Evolutionary conservation across 1,140 invertebrate species (phyloP).

Genomic region (Mesaphorura yosii): DNA sequence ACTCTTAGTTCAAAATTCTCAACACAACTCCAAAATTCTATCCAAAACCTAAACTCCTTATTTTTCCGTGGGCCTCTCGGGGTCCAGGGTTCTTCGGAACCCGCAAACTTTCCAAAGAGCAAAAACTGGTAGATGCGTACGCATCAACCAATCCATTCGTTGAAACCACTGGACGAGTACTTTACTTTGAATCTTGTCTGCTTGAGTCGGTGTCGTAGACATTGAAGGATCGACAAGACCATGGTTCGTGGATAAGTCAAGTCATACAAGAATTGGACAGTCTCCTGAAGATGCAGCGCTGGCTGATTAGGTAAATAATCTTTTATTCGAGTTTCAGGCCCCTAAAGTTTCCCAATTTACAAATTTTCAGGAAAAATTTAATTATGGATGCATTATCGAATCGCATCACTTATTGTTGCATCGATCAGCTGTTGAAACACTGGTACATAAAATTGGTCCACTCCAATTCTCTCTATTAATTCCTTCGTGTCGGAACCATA

Average conservation of each 20-base stretch:
- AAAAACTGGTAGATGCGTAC: neutral
- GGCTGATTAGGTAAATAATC: neutral
- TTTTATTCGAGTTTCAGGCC: neutral
- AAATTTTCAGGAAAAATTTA: neutral
- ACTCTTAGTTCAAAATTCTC: neutral
- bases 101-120: conserved; percentile 27
- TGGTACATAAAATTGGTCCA: conserved; percentile 7
- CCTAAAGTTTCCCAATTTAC: neutral
- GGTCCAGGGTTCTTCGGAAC: conserved; percentile 18
- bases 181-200: neutral
- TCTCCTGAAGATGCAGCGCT: neutral
- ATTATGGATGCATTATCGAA: neutral
- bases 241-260: neutral
- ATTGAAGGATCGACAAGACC: neutral
- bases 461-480: neutral
- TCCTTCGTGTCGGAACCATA: neutral
- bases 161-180: neutral
- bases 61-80: conserved; percentile 16
- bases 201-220: neutral
- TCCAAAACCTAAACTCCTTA: neutral
- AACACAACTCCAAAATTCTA: neutral
- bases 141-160: neutral
- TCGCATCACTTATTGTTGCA: neutral
- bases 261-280: neutral
- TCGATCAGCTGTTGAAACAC: conserved; percentile 10